A percentile compares a stretch with the other conserved stretches of the same genome.
phyloP scores from a whole-genome alignment of 2,113 vertebrate species.

The Craseonycteris thonglongyai region DNA sequence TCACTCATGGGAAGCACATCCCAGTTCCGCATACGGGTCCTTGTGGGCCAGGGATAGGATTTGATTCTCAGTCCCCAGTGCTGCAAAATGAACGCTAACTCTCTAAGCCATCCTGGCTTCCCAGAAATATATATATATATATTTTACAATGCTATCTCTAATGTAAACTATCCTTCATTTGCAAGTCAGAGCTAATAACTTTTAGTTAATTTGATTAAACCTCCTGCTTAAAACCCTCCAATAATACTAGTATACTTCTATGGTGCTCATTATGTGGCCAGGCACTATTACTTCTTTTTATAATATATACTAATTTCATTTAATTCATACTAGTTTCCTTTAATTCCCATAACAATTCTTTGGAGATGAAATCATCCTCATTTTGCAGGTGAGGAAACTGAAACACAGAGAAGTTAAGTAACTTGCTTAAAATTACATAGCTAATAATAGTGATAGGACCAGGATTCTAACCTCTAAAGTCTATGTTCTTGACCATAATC shows the following conservation, averaged over 20 bases:
- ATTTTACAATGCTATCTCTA: not conserved
- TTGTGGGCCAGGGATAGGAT: too few species aligned
- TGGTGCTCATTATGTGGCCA: not conserved
- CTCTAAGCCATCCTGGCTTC: too few species aligned
- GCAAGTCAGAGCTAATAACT: not conserved
- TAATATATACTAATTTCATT: too few species aligned
- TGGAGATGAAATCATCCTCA: not conserved
- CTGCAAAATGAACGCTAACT: too few species aligned
- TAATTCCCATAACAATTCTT: not conserved
- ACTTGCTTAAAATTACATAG: not conserved
- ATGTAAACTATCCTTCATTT: not conserved
- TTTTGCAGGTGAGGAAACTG: not conserved
- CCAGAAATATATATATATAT: too few species aligned
- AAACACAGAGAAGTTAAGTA: not conserved
- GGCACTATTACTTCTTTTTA: not conserved
- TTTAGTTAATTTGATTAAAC: not conserved
- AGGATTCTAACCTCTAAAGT: not conserved
- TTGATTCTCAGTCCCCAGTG: too few species aligned
- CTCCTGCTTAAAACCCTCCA: not conserved
- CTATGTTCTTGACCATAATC: not conserved
- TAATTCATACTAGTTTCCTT: too few species aligned
- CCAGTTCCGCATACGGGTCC: too few species aligned
- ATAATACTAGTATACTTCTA: not conserved
- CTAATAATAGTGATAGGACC: not conserved
- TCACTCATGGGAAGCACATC: too few species aligned